Evolutionary conservation across 1,140 invertebrate genomes (phyloP).

Genomic region (Brachionus rubens): DNA sequence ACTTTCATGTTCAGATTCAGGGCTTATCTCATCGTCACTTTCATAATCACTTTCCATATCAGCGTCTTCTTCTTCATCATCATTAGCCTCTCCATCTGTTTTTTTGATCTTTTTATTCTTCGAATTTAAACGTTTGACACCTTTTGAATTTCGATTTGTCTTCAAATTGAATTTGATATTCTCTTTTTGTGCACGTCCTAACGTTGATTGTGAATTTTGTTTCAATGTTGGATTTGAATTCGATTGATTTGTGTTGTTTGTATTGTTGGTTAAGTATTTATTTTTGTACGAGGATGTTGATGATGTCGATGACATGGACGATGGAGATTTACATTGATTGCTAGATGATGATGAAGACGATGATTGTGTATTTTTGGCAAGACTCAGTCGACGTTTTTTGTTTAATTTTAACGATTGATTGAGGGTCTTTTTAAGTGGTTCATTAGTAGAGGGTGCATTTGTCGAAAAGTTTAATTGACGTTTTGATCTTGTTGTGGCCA

Average conservation of each 20-base stretch:
- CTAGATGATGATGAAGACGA: neutral
- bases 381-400: neutral
- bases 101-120: neutral
- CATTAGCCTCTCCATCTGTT: neutral
- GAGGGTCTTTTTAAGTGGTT: neutral
- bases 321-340: conserved; percentile 43
- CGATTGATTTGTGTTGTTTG: neutral
- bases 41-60: conserved; percentile 1
- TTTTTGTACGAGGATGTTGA: neutral
- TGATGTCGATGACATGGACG: conserved; percentile 27
- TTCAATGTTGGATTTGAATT: too few relatives aligned
- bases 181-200: too few relatives aligned
- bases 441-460: neutral
- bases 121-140: neutral
- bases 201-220: too few relatives aligned
- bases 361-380: neutral
- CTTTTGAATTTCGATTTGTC: neutral
- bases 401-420: conserved; percentile 2
- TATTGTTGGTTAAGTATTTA: conserved; percentile 20
- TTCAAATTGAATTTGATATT: conserved; percentile 28
- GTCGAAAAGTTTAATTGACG: conserved; percentile 16
- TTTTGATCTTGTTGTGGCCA: neutral
- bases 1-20: neutral
- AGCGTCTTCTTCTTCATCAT: neutral
- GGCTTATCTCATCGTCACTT: neutral